A percentile compares a stretch with the other conserved stretches of the same genome.
Evolutionary conservation across 2,888 invertebrate species (phyloP).

Genomic region (Aradus depressus): DNA sequence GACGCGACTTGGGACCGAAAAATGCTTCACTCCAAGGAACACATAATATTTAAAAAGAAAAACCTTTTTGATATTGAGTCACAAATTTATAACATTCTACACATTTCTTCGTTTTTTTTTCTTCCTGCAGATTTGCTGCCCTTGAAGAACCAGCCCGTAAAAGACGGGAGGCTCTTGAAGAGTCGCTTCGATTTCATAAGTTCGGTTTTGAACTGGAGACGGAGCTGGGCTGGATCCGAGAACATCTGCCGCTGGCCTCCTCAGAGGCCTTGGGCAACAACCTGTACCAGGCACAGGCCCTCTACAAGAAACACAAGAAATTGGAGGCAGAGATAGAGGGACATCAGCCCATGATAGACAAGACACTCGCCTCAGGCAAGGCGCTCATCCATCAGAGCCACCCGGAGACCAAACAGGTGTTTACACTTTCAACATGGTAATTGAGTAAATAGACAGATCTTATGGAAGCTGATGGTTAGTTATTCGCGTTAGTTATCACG

Average conservation of each 20-base stretch:
- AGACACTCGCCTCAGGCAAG: constrained; percentile 68
- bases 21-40: no score
- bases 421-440: not conserved
- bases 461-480: no score
- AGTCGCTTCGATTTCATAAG: constrained; percentile 76
- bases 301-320: constrained; percentile 89
- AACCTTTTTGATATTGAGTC: no score
- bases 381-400: constrained; percentile 62
- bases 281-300: constrained; percentile 82
- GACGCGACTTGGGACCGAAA: not conserved
- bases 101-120: not conserved
- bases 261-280: constrained; percentile 68
- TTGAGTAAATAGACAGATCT: not conserved
- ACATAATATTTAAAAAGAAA: no score
- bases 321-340: constrained; percentile 79
- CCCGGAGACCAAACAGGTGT: constrained; percentile 64
- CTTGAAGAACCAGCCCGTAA: constrained; percentile 59
- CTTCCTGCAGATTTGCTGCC: constrained; percentile 44
- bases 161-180: constrained; percentile 67
- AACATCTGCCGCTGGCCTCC: constrained; percentile 69
- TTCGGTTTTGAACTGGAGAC: constrained; percentile 86
- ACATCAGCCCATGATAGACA: constrained; percentile 72
- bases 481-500: no score
- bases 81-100: no score
- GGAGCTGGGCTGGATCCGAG: constrained; percentile 91